Percentiles rank a stretch among this genome's conserved stretches.
Conservation (phyloP, 2,113 vertebrate species). For the Microtus montanus region DNA sequence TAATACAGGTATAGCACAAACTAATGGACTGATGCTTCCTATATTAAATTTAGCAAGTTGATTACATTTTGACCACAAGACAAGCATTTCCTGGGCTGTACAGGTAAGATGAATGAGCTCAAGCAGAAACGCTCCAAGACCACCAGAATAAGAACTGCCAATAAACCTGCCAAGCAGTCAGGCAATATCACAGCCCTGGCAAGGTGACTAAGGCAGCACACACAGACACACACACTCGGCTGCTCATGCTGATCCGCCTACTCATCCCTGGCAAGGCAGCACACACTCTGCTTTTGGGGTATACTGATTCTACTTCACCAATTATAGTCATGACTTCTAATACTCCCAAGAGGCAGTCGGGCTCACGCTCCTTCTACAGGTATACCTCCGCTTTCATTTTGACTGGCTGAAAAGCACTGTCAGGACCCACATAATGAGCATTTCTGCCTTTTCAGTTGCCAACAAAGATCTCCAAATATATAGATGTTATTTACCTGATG, state of each 20-base stretch:
- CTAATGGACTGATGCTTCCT: background rate
- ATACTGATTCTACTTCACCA: background rate
- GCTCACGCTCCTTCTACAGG: background rate
- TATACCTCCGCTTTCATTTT: background rate
- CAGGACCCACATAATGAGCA: background rate
- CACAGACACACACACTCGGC: background rate
- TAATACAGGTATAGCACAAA: background rate
- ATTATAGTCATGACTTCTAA: background rate
- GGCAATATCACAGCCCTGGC: background rate
- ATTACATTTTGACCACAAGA: conserved; percentile 1
- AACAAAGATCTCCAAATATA: background rate
- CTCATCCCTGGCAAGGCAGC: background rate
- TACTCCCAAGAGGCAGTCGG: background rate
- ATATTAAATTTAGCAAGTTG: background rate
- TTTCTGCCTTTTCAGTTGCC: background rate
- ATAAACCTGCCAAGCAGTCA: background rate
- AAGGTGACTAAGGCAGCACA: background rate
- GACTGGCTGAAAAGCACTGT: background rate
- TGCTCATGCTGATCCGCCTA: background rate
- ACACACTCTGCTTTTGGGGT: background rate
- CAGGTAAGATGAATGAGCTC: background rate
- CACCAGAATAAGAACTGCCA: background rate
- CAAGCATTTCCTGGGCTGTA: background rate
- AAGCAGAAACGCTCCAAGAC: background rate
- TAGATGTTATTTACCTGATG: background rate